phyloP scores from a whole-genome alignment of 2,797 vertebrate species.

The Coregonus sp. region DNA sequence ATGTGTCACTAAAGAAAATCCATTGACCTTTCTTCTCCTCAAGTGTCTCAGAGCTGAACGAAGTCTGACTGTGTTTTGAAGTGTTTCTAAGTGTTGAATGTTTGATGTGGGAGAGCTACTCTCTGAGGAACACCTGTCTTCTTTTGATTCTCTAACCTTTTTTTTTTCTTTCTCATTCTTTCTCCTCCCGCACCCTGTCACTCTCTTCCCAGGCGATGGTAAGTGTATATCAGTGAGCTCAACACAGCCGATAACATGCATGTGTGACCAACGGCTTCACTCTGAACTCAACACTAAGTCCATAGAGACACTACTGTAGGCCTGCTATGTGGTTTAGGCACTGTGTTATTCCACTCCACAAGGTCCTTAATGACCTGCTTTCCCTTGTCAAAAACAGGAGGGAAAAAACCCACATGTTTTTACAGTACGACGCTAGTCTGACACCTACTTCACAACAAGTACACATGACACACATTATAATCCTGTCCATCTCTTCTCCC shows the following conservation, averaged over 20 bases:
- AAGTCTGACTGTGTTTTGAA: background rate
- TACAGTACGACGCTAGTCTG: background rate
- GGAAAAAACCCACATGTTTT: background rate
- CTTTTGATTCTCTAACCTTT: conserved; percentile 45
- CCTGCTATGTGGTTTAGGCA: too few species aligned
- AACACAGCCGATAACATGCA: background rate
- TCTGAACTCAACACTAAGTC: too few species aligned
- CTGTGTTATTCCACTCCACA: background rate
- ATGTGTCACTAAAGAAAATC: background rate
- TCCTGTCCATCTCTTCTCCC: background rate
- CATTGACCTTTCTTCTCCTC: background rate
- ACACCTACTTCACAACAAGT: background rate
- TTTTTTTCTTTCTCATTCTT: conserved; percentile 11
- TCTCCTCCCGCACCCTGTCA: conserved; percentile 9
- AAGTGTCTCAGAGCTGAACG: background rate
- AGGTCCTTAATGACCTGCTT: background rate
- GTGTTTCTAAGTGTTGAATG: background rate
- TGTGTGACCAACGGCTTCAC: too few species aligned
- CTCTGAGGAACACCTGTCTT: conserved; percentile 27
- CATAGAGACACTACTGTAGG: too few species aligned
- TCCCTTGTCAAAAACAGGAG: background rate
- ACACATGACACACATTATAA: background rate
- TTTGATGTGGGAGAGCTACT: background rate
- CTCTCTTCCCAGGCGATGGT: conserved; percentile 14
- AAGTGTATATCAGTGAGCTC: background rate